Percentiles rank a stretch among this genome's conserved stretches.
Evolutionary conservation across 1,140 invertebrate genomes (phyloP).

Genomic region (Mesaphorura yosii): DNA sequence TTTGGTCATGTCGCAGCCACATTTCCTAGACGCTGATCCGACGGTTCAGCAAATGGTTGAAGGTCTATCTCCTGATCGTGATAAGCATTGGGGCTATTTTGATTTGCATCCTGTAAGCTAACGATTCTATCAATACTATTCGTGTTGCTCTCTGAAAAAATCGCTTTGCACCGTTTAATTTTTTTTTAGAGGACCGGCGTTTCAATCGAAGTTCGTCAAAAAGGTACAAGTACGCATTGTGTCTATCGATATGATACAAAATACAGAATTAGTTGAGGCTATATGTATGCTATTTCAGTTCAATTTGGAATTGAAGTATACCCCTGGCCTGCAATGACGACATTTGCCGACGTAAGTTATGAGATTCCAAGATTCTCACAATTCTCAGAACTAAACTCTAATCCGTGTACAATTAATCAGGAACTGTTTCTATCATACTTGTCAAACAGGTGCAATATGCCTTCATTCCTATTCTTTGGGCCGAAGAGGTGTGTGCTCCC

Average conservation of each 20-base stretch:
- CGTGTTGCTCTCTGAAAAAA: neutral
- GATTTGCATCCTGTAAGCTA: slow-evolving; percentile 8
- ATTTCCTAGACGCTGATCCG: slow-evolving; percentile 7
- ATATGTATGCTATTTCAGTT: slow-evolving; percentile 11
- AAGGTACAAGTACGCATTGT: no score
- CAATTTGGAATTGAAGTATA: slow-evolving; percentile 9
- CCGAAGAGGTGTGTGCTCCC: neutral
- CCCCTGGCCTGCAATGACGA: slow-evolving; percentile 11
- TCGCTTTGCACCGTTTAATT: neutral
- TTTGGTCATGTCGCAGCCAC: slow-evolving; percentile 4
- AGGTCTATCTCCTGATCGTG: slow-evolving; percentile 3
- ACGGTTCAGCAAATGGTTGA: neutral
- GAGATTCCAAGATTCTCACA: no score
- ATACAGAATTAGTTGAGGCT: no score
- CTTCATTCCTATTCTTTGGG: slow-evolving; percentile 2
- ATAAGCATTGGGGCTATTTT: slow-evolving; percentile 8
- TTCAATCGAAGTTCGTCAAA: slow-evolving; percentile 2
- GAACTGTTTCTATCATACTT: no score
- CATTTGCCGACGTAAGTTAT: no score
- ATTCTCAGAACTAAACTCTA: no score
- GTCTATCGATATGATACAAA: no score
- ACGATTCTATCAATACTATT: neutral
- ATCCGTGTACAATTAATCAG: no score
- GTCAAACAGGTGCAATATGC: neutral
- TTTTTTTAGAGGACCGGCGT: slow-evolving; percentile 10